These are phyloP conservation scores for human (Homo sapiens) DNA, from an alignment of 2,113 vertebrate genomes.

Conservation along the genomic window DNA sequence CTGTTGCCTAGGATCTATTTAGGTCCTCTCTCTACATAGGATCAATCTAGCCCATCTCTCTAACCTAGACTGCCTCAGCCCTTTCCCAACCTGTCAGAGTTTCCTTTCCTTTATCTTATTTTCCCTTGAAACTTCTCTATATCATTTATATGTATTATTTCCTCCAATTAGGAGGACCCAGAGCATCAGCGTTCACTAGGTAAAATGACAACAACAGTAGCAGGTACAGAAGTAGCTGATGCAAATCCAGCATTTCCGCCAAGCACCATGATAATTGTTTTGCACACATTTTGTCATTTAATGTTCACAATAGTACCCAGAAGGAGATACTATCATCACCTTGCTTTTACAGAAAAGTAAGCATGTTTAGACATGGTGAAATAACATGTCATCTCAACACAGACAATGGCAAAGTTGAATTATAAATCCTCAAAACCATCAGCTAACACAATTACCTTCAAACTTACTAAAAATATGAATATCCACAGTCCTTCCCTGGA, in stretches of 20 bases:
- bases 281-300: neutral
- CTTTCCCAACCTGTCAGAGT: neutral
- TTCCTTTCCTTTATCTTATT: neutral
- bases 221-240: neutral
- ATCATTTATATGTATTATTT: neutral
- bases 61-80: neutral
- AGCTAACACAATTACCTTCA: neutral
- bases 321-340: neutral
- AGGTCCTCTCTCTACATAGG: neutral
- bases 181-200: neutral
- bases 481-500: neutral
- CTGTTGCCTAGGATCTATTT: neutral
- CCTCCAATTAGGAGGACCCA: neutral
- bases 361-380: neutral
- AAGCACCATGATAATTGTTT: neutral
- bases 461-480: conserved; percentile 13
- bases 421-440: neutral
- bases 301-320: neutral
- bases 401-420: neutral
- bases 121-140: neutral
- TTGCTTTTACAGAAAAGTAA: conserved; percentile 26
- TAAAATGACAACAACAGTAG: neutral
- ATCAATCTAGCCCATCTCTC: neutral
- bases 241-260: neutral
- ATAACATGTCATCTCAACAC: neutral